Percentiles rank a stretch among this genome's conserved stretches.
Evolutionary conservation across 2,888 invertebrate species (phyloP).

Genomic region (Mythimna loreyi): DNA sequence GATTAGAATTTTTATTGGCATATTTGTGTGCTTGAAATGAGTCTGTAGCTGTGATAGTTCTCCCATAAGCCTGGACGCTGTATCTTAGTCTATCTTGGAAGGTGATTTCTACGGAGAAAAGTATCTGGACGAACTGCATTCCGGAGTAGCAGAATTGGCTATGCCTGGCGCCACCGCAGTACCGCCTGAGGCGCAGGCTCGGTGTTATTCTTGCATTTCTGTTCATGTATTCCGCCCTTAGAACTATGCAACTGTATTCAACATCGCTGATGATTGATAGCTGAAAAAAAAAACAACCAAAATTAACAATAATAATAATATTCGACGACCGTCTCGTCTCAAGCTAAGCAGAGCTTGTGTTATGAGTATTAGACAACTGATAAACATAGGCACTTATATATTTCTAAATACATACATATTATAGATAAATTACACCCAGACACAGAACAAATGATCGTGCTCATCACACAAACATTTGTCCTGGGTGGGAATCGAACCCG

Average conservation of each 20-base stretch:
- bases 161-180: neutral
- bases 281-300: neutral
- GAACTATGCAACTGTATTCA: slow-evolving; percentile 74
- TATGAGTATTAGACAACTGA: too few relatives aligned
- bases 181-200: slow-evolving; percentile 24
- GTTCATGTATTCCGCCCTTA: slow-evolving; percentile 38
- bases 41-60: slow-evolving; percentile 56
- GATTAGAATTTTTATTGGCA: neutral
- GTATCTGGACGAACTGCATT: slow-evolving; percentile 66
- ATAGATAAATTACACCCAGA: too few relatives aligned
- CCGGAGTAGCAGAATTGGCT: slow-evolving; percentile 59
- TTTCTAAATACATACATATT: too few relatives aligned
- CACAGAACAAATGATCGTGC: too few relatives aligned
- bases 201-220: neutral
- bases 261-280: slow-evolving; percentile 56
- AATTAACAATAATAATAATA: too few relatives aligned
- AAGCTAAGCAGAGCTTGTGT: too few relatives aligned
- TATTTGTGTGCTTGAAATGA: slow-evolving; percentile 23
- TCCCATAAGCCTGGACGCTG: slow-evolving; percentile 47
- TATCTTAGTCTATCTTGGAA: slow-evolving; percentile 31
- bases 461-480: too few relatives aligned
- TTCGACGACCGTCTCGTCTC: too few relatives aligned
- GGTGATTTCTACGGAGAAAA: slow-evolving; percentile 70
- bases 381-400: too few relatives aligned
- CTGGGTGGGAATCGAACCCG: too few relatives aligned